Evolutionary conservation across 1,140 invertebrate species (phyloP).

Genomic region (Neomicropteryx cornuta): DNA sequence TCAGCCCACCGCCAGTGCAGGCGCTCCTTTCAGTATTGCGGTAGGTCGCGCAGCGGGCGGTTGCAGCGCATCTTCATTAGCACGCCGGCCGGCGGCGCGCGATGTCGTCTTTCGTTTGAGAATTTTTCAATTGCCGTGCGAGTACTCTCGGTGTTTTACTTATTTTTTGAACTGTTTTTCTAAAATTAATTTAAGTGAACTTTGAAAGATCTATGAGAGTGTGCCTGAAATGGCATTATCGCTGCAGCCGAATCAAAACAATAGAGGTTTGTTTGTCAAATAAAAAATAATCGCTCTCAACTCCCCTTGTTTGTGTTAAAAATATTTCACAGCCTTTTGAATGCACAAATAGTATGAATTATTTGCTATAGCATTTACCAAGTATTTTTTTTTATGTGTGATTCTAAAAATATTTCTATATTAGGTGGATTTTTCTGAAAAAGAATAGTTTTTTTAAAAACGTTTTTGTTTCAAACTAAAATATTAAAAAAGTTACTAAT

Average conservation of each 20-base stretch:
- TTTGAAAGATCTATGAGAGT: slow-evolving; percentile 25
- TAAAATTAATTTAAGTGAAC: slow-evolving; percentile 24
- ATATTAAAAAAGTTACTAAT: too few species aligned
- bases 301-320: slow-evolving; percentile 12
- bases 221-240: slow-evolving; percentile 37
- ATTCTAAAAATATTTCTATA: too few species aligned
- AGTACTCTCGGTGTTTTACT: not conserved
- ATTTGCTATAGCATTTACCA: not conserved
- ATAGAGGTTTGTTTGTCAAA: slow-evolving; percentile 28
- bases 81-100: slow-evolving; percentile 23
- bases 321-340: slow-evolving; percentile 19
- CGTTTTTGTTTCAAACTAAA: too few species aligned
- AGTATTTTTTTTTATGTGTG: too few species aligned
- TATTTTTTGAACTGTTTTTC: not conserved
- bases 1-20: slow-evolving; percentile 22
- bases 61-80: slow-evolving; percentile 25
- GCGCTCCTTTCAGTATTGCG: slow-evolving; percentile 36
- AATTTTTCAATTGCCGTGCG: not conserved
- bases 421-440: too few species aligned
- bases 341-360: slow-evolving; percentile 15
- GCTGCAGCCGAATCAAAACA: slow-evolving; percentile 36
- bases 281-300: not conserved
- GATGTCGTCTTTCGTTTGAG: slow-evolving; percentile 19
- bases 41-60: slow-evolving; percentile 34
- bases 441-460: too few species aligned